Evolutionary conservation across 2,888 invertebrate genomes (phyloP).

Genomic region (Eubasilissa splendida): DNA sequence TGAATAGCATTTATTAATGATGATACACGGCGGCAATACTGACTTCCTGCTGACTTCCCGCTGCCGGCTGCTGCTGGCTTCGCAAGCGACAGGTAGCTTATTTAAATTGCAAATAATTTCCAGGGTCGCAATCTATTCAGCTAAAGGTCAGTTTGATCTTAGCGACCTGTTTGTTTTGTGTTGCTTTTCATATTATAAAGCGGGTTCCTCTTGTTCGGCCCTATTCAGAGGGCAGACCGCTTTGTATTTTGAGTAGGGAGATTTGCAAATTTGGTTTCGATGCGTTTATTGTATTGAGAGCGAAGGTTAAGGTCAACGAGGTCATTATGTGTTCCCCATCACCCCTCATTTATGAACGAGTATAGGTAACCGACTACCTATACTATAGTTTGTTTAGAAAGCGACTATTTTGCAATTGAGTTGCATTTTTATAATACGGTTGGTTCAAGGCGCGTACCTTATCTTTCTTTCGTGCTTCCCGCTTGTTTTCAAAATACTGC

Average conservation of each 20-base stretch:
- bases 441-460: not conserved
- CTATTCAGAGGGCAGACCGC: not conserved
- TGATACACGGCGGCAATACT: too few relatives aligned
- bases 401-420: slow-evolving; percentile 1
- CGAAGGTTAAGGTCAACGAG: slow-evolving; percentile 57
- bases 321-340: slow-evolving; percentile 7
- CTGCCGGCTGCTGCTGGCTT: too few relatives aligned
- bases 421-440: not conserved
- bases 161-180: slow-evolving; percentile 41
- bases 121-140: slow-evolving; percentile 33
- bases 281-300: slow-evolving; percentile 40
- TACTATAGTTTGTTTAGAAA: not conserved
- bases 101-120: not conserved
- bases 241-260: slow-evolving; percentile 18
- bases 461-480: too few relatives aligned
- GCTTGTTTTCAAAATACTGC: too few relatives aligned
- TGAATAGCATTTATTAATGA: too few relatives aligned
- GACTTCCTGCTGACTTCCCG: not conserved
- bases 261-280: slow-evolving; percentile 45
- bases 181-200: not conserved
- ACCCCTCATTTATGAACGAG: slow-evolving; percentile 20
- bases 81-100: slow-evolving; percentile 17
- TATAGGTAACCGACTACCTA: not conserved
- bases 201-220: slow-evolving; percentile 30
- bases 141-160: slow-evolving; percentile 44